A percentile compares a stretch with the other conserved stretches of the same genome.
These are phyloP conservation scores for Brenthis daphne DNA, from an alignment of 2,888 invertebrate species.

Conservation along the genomic window DNA sequence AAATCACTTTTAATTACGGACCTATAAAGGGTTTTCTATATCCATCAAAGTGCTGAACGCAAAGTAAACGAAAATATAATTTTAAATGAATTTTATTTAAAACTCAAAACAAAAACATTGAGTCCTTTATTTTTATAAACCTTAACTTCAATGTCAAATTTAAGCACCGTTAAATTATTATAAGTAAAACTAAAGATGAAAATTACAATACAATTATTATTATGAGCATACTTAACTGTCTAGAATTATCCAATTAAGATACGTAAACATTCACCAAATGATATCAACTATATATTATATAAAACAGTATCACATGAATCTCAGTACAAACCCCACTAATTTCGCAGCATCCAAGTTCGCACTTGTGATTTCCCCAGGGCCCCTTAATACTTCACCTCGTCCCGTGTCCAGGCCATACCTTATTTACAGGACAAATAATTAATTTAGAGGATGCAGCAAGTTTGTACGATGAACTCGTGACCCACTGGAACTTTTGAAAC, in stretches of 20 bases:
- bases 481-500: slow-evolving; percentile 36
- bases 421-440: slow-evolving; percentile 67
- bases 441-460: slow-evolving; percentile 59
- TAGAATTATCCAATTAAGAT: no score
- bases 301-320: slow-evolving; percentile 19
- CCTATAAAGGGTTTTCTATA: slow-evolving; percentile 32
- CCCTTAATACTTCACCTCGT: slow-evolving; percentile 73
- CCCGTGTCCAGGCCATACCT: slow-evolving; percentile 66
- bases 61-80: slow-evolving; percentile 21
- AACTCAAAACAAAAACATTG: no score
- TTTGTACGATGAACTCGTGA: slow-evolving; percentile 48
- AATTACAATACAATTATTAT: no score
- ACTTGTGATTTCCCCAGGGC: slow-evolving; percentile 76
- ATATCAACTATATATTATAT: slow-evolving; percentile 8
- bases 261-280: not conserved
- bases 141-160: no score
- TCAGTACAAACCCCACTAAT: slow-evolving; percentile 28
- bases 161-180: no score
- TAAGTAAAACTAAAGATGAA: no score
- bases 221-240: no score
- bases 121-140: no score
- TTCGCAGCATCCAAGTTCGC: slow-evolving; percentile 39
- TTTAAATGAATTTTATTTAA: no score
- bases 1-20: slow-evolving; percentile 42
- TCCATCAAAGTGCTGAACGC: slow-evolving; percentile 32